Evolutionary conservation across 2,888 invertebrate genomes (phyloP), one percentile per base, ranked within the genome.

Genomic region (Strigamia maritima): DNA sequence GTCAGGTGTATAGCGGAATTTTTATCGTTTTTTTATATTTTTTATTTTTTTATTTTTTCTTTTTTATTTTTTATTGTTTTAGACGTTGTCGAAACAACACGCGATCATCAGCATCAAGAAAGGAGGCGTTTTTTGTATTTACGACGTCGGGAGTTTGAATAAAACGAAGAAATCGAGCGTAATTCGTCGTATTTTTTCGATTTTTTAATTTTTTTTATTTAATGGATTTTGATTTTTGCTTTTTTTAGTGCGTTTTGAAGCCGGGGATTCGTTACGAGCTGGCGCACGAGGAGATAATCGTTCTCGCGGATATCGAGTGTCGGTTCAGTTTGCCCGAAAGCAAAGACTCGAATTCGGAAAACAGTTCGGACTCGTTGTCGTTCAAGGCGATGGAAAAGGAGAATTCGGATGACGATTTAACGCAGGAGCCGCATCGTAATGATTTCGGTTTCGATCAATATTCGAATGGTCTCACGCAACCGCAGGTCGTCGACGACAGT

Each of bases 221-320:
- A 12, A n/a, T 22, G 10, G 65, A 22, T 65, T 65, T 65, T 65
- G 19, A 65, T 10, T 16, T 65, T 6, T 65, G 7, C n/a, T 24
- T 10, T 75, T 26, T 14, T 8, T 75, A 75, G 75, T 10, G 24
- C n/a, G 24, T 22, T 10, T n/a, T 75, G 6, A 75, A 75, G n/a
- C 75, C 75, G 10, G 10, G 26, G 10, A 28, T 75, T 22, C n/a
- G 24, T 22, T 75, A 75, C 31, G 31, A 28, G 14, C 31, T 75
- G 75, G 8, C 14, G n/a, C 6, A 75, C 26, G 75, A 28, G 12
- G 75, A 22, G 7, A 75, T 16, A 22, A 75, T 75, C n/a, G 12
- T 28, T n/a, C 26, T 75, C n/a, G 75, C 75, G 6, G 31, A 75
- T 28, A n/a, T 75, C n/a, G 75, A 75, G 26, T 75, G 65, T 19